Evolutionary conservation across 2,888 invertebrate genomes (phyloP), one percentile per base, ranked within the genome.

Genomic region (Chrysomela aeneicollis): DNA sequence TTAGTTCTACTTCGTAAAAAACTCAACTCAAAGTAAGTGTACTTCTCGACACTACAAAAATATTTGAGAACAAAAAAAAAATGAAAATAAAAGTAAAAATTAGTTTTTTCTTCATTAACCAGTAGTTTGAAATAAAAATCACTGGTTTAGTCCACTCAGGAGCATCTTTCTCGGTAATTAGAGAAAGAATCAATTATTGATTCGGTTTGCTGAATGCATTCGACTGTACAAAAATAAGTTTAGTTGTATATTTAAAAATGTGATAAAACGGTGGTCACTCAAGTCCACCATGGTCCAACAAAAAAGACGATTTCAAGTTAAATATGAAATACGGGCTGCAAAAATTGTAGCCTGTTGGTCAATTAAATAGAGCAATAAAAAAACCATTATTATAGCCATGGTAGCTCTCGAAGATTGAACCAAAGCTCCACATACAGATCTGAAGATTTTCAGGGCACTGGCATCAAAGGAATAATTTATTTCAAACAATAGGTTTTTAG

Each of bases 1-100:
- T 66, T 66, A 66, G 55, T 37, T 37, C 57, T 63, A 62, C 42
- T 66, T 60, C 63, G 66, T 66, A 15, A 63, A 63, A 66, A 63
- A 63, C 49, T 37, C 60, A 47, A 26, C 57, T 60, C 57, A 21
- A 52, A 66, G 42, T 66, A 64, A 53, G 26, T 32, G 32, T 59
- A 15, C 12, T 65, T 59, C 54, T 61, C 30, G 37, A 61, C 58
- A 61, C 52, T 47, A 22, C 47, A 54, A 59, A 58, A 42, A 42
- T 42, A 35, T 35, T 46, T 26, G 9, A 49, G 50, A 50, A 57
- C 15, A 46, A 42, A 47, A 19, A 19, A 15, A 15, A 21, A 19
- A 42, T 26, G 42, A 57, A 57, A 57, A 42, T 1, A 57, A 37
- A 10, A n/a, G 42, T 32, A 42, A 57, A 57, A 35, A 57, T 35